phyloP scores from a whole-genome alignment of 1,140 invertebrate genomes.

The Platorchestia sp. region DNA sequence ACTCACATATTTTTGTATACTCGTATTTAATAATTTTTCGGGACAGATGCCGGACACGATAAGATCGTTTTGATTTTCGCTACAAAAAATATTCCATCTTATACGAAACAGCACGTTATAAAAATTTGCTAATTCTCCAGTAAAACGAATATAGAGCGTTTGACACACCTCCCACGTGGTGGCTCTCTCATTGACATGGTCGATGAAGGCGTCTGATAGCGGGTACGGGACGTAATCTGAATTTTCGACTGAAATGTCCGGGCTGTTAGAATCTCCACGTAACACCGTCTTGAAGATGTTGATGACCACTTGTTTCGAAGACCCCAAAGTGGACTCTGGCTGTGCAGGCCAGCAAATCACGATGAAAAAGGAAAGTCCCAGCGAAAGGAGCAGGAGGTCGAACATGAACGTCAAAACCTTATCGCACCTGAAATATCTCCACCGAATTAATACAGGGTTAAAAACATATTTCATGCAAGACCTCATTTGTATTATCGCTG shows the following conservation, averaged over 20 bases:
- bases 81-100: too few species aligned
- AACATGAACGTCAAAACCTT: background rate
- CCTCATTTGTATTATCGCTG: too few species aligned
- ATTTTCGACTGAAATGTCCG: background rate
- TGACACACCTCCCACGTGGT: background rate
- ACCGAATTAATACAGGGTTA: background rate
- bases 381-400: background rate
- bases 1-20: too few species aligned
- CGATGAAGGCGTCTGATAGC: background rate
- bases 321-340: background rate
- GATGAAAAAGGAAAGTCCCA: background rate
- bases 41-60: too few species aligned
- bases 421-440: background rate
- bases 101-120: too few species aligned
- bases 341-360: background rate
- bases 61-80: too few species aligned
- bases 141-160: too few species aligned
- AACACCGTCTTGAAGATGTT: background rate
- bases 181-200: background rate
- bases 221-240: background rate
- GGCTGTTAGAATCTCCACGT: background rate
- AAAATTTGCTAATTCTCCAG: too few species aligned
- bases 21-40: too few species aligned
- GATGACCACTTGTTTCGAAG: background rate
- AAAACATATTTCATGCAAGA: background rate